Evolutionary conservation across 2,888 invertebrate genomes (phyloP), one percentile per base, ranked within the genome.

Genomic region (Ferrisia virgata): DNA sequence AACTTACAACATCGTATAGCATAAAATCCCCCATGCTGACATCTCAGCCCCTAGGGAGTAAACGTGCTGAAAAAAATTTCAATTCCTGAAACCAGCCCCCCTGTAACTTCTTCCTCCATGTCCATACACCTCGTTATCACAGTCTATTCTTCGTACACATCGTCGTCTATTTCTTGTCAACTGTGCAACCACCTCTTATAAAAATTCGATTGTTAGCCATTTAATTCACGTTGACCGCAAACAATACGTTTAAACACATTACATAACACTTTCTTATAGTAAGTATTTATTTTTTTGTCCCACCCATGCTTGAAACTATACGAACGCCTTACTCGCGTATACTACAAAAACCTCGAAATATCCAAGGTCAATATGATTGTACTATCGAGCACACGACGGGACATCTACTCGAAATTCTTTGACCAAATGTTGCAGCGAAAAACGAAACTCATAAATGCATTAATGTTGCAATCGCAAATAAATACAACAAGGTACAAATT

Each of bases 401-500:
- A 9, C 22, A 53, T 53, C 22, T 22, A 2, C 22, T 36, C 40
- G 11, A 9, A 53, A 53, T 22, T 22, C 53, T 53, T 53, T 22
- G 1, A 2, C 53, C 53, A 53, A 53, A 53, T 1, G n/a, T n/a
- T n/a, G 18, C 22, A 22, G 1, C 22, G 8, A 53, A 53, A 0
- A 47, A 18, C 18, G 22, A 47, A 47, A 2, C 47, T 36, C 4
- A 36, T 6, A 8, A 53, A 8, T 22, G 5, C n/a, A n/a, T n/a
- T n/a, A n/a, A n/a, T n/a, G n/a, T n/a, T n/a, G n/a, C 33, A 76
- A 18, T 18, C 15, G 8, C n/a, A 82, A 82, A 82, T 82, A 84
- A 78, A 84, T 33, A 78, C 40, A n/a, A 40, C 47, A 18, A 58
- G 28, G 28, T 58, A 84, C 76, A 84, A 84, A 84, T 84, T 76